Evolutionary conservation across 1,140 invertebrate species (phyloP).

Genomic region (Drosophila ironensis): DNA sequence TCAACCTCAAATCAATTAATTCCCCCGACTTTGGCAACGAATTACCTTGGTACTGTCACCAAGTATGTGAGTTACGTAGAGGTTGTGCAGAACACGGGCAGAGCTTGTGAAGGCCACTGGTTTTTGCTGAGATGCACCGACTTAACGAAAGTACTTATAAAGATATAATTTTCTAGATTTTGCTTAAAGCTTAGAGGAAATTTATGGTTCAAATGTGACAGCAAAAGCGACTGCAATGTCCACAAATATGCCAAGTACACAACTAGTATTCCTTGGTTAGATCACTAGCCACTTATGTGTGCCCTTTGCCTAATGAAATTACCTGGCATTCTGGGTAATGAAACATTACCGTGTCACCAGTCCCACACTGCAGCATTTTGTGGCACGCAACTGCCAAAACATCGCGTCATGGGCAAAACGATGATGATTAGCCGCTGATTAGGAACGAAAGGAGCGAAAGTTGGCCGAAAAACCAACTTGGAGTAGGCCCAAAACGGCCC

Average conservation of each 20-base stretch:
- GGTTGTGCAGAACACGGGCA: too few species aligned
- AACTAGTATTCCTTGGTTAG: not conserved
- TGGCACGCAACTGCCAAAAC: constrained; percentile 46
- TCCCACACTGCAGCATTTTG: constrained; percentile 45
- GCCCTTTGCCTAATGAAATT: constrained; percentile 27
- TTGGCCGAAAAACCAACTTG: constrained; percentile 9
- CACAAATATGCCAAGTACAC: too few species aligned
- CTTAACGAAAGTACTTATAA: not conserved
- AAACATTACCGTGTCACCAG: constrained; percentile 32
- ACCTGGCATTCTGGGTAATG: constrained; percentile 33
- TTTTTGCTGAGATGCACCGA: too few species aligned
- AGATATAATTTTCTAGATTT: not conserved
- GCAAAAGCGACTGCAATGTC: too few species aligned
- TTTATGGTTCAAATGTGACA: too few species aligned
- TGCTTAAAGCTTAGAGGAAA: not conserved
- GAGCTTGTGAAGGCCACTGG: too few species aligned
- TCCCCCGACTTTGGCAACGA: not conserved
- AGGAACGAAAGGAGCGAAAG: constrained; percentile 21
- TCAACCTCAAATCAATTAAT: constrained; percentile 15
- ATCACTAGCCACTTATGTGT: constrained; percentile 6
- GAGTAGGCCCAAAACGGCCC: constrained; percentile 1
- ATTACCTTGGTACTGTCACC: constrained; percentile 1
- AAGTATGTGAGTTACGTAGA: not conserved
- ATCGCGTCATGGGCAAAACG: constrained; percentile 51
- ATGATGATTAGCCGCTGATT: constrained; percentile 27